Evolutionary conservation across 2,888 invertebrate genomes (phyloP).

Genomic region (Ernsta delagoae): DNA sequence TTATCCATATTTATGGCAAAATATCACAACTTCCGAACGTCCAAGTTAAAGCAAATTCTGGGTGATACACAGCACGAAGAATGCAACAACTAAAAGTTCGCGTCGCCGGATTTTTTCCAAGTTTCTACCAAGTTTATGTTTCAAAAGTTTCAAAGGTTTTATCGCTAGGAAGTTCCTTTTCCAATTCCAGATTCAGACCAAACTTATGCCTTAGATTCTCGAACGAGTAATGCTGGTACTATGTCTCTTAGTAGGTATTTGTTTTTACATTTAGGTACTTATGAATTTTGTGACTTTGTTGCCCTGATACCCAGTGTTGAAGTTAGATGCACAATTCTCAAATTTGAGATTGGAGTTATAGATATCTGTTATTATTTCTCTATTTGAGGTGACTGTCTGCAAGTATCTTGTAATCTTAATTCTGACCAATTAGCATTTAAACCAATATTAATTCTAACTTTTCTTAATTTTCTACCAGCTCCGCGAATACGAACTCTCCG

Average conservation of each 20-base stretch:
- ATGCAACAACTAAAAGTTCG: conserved; percentile 29
- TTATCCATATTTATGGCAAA: not conserved
- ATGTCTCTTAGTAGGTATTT: not conserved
- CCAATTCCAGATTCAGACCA: conserved; percentile 13
- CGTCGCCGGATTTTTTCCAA: conserved; percentile 10
- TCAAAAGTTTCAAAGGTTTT: conserved; percentile 19
- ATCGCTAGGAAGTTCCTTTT: conserved; percentile 13
- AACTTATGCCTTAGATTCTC: conserved; percentile 6
- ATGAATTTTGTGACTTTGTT: no score
- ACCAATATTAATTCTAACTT: not conserved
- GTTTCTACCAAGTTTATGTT: conserved; percentile 32
- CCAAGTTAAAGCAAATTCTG: conserved; percentile 22
- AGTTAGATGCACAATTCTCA: no score
- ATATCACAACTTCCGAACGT: not conserved
- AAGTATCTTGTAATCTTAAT: no score
- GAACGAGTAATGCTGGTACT: not conserved
- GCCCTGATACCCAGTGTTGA: no score
- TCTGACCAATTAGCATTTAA: no score
- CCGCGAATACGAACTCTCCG: conserved; percentile 94
- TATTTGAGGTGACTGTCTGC: no score
- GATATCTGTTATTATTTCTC: no score
- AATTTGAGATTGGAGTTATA: no score
- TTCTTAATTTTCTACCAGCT: conserved; percentile 79
- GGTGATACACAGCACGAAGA: conserved; percentile 11
- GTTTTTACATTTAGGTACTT: no score